Evolutionary conservation across 2,797 vertebrate genomes (phyloP).

Genomic region (Sebastes diploproa): DNA sequence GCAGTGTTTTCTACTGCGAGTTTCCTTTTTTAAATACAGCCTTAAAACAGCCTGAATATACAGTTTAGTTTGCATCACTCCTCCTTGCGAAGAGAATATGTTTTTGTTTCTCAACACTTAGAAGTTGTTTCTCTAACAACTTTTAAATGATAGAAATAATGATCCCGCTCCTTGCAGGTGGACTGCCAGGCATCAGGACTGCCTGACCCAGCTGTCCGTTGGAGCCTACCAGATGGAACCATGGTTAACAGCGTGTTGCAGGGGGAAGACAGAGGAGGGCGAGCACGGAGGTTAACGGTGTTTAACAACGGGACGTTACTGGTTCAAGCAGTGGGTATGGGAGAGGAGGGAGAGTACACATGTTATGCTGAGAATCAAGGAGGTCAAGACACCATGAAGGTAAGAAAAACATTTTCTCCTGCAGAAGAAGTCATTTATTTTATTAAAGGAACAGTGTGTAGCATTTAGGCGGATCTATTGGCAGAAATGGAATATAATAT

Average conservation of each 20-base stretch:
- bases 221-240: constrained; percentile 93
- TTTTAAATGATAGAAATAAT: neutral
- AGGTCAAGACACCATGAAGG: constrained; percentile 92
- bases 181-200: constrained; percentile 93
- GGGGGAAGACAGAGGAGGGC: constrained; percentile 80
- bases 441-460: no score
- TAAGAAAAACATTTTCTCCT: constrained; percentile 17
- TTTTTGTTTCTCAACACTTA: neutral
- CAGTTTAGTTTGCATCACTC: neutral
- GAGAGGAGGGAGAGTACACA: constrained; percentile 91
- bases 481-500: no score
- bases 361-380: constrained; percentile 93
- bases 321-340: constrained; percentile 87
- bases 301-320: constrained; percentile 93
- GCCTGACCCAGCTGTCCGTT: constrained; percentile 91
- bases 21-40: neutral
- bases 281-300: constrained; percentile 84
- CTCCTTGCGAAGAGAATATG: neutral
- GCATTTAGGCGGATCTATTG: no score
- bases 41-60: neutral
- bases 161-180: constrained; percentile 67
- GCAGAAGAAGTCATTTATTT: neutral
- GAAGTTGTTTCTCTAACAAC: no score
- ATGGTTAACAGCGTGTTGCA: constrained; percentile 88
- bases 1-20: neutral